phyloP scores from a whole-genome alignment of 2,113 vertebrate genomes.

The Crotophaga sulcirostris region DNA sequence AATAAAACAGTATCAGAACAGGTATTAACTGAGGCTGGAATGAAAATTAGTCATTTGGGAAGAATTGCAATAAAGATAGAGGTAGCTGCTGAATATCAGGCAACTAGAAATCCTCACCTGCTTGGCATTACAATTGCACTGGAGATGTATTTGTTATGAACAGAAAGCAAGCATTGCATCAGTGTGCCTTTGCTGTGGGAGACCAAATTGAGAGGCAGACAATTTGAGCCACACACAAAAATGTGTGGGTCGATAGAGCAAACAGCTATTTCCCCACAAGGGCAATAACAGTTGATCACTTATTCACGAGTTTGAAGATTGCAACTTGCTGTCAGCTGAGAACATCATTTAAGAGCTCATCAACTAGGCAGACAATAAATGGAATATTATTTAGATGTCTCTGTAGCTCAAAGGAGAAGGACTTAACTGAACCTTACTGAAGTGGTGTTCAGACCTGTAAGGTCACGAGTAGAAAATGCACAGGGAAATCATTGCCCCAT shows the following conservation, averaged over 20 bases:
- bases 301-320: neutral
- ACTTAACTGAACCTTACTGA: neutral
- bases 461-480: neutral
- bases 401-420: neutral
- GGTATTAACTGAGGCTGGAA: neutral
- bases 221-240: neutral
- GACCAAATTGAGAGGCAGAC: neutral
- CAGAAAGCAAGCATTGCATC: neutral
- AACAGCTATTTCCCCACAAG: neutral
- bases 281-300: neutral
- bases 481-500: fast-evolving
- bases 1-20: neutral
- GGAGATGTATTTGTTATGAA: neutral
- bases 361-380: neutral
- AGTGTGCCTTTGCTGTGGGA: neutral
- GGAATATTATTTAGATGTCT: neutral
- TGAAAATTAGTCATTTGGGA: neutral
- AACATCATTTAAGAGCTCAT: neutral
- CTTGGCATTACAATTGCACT: neutral
- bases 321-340: neutral
- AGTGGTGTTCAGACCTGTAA: neutral
- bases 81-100: neutral
- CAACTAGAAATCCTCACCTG: neutral
- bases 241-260: neutral
- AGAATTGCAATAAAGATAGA: neutral